phyloP scores from a whole-genome alignment of 2,888 invertebrate species.

The Xylophagus ater region DNA sequence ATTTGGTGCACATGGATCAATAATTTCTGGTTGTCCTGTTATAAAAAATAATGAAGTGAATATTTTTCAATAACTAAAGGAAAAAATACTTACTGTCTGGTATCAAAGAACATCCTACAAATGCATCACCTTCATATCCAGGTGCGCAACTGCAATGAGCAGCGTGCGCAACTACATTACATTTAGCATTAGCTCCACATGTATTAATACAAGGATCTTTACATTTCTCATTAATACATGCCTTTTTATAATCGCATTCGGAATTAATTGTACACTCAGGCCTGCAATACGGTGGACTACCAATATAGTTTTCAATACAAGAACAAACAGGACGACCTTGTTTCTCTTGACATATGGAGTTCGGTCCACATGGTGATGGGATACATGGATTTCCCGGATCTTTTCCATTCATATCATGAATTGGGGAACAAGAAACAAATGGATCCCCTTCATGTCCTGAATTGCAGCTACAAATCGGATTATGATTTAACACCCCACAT shows the following conservation, averaged over 20 bases:
- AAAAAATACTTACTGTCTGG: constrained; percentile 34
- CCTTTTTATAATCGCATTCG: constrained; percentile 66
- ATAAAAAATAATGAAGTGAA: background rate
- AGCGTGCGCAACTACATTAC: constrained; percentile 66
- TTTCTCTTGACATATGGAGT: constrained; percentile 74
- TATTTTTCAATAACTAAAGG: constrained; percentile 11
- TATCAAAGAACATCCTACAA: constrained; percentile 60
- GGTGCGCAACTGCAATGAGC: constrained; percentile 68
- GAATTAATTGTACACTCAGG: constrained; percentile 76
- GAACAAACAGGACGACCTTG: constrained; percentile 69
- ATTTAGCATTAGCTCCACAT: constrained; percentile 70
- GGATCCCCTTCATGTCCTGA: constrained; percentile 69
- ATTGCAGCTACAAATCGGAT: constrained; percentile 74
- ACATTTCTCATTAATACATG: constrained; percentile 74
- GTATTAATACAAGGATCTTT: constrained; percentile 65
- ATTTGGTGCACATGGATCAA: constrained; percentile 62
- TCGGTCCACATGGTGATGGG: constrained; percentile 64
- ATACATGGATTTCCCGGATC: constrained; percentile 43
- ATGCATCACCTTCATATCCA: constrained; percentile 75
- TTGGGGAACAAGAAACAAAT: constrained; percentile 51
- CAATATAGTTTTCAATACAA: constrained; percentile 66
- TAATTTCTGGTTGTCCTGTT: constrained; percentile 19
- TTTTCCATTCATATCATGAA: constrained; percentile 35
- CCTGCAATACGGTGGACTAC: constrained; percentile 68
- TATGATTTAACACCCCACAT: constrained; percentile 72